Percentiles rank a stretch among this genome's conserved stretches.
Evolutionary conservation across 2,888 invertebrate species (phyloP).

Genomic region (Oscheius sp.): DNA sequence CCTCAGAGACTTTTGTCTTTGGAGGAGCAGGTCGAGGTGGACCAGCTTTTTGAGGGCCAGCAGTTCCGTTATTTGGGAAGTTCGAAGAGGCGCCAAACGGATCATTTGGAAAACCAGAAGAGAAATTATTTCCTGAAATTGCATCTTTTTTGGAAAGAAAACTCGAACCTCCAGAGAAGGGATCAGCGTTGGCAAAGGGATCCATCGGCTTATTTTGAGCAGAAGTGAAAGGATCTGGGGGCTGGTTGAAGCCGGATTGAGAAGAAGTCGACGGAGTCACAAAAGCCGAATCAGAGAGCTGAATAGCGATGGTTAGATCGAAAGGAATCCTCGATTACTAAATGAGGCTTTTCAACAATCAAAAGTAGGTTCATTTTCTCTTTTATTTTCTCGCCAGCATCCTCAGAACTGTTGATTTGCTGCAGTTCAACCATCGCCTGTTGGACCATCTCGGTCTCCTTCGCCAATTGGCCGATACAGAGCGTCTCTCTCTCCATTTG

Average conservation of each 20-base stretch:
- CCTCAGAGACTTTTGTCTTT: constrained; percentile 41
- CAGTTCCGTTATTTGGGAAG: constrained; percentile 9
- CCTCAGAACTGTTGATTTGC: constrained; percentile 13
- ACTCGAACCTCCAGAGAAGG: constrained; percentile 31
- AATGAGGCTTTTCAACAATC: constrained; percentile 10
- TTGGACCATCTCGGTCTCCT: constrained; percentile 21
- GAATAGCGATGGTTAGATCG: background rate
- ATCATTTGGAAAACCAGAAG: background rate
- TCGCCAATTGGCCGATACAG: background rate
- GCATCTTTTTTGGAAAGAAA: too few species aligned
- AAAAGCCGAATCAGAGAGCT: constrained; percentile 29
- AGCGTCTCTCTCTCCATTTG: background rate
- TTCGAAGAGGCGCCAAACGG: background rate
- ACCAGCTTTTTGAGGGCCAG: constrained; percentile 28
- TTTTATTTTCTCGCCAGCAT: constrained; percentile 20
- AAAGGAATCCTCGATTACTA: constrained; percentile 10
- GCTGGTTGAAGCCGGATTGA: constrained; percentile 31
- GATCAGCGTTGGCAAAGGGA: constrained; percentile 52
- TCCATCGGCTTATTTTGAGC: constrained; percentile 22
- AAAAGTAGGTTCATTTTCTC: constrained; percentile 6
- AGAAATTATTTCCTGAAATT: background rate
- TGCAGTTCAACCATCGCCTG: constrained; percentile 14
- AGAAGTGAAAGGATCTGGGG: constrained; percentile 45
- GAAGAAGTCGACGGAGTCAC: constrained; percentile 27
- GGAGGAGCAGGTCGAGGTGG: constrained; percentile 55